A percentile compares a stretch with the other conserved stretches of the same genome.
phyloP scores from a whole-genome alignment of 2,888 invertebrate genomes.

The Thera obeliscata region DNA sequence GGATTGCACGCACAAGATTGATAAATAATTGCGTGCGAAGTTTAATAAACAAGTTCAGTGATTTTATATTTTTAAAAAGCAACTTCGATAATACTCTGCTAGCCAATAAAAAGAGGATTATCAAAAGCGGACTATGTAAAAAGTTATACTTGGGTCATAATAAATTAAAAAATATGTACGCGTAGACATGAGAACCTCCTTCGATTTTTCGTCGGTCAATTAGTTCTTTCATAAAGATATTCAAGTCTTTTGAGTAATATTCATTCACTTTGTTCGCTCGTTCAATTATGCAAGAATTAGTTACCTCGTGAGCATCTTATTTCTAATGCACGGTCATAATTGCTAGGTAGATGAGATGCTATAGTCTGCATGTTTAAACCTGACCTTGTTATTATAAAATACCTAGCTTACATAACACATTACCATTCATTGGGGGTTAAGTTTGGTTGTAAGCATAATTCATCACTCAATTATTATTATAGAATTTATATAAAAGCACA shows the following conservation, averaged over 20 bases:
- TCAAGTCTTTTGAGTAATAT: background rate
- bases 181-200: no score
- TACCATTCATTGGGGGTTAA: background rate
- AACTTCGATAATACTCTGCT: no score
- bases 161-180: no score
- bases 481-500: background rate
- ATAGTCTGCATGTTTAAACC: background rate
- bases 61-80: no score
- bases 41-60: no score
- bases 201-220: no score
- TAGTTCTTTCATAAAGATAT: no score
- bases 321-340: background rate
- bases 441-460: background rate
- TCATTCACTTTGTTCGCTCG: background rate
- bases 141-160: no score
- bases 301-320: background rate
- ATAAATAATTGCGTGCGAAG: no score
- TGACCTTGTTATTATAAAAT: background rate
- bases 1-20: no score
- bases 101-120: no score
- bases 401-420: background rate
- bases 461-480: background rate
- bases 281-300: background rate
- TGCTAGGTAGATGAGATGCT: background rate
- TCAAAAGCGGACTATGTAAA: no score